Base-by-base conservation (phyloP, 2,113 vertebrate genomes). In the Oophaga pumilio region DNA sequence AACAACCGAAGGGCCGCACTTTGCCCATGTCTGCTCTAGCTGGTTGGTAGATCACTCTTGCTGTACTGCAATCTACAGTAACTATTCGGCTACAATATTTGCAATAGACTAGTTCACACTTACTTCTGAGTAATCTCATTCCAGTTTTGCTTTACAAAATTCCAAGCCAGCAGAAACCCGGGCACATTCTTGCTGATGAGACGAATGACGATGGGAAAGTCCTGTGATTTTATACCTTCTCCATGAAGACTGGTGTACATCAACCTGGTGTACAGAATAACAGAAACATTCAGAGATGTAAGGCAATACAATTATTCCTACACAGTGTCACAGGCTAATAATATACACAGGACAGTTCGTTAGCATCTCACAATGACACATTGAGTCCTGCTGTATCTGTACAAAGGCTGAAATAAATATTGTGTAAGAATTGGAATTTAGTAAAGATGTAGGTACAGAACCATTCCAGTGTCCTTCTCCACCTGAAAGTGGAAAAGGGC, bases 141-240 rank as follows among this genome's bases (percentile, higher is more conserved):
- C 98, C 97, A 99, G 91, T 97, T 98, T 90, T 98, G 95, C 91
- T 98, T 98, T 59, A 98, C 94, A 81, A 99, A 99, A 91, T 99
- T 94, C 97, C 98, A 99, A 14, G 94, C 96, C 90, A 97, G 89
- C 82, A 99, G 92, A 90, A 96, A 92, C 24, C 98, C 97, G 11
- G 95, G 90, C 83, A 97, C 95, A 90, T 89, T 92, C 4, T 81
- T 93, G 90, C 94, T 95, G 86, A 96, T 87, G 1, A 92, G 94
- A 88, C 10, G 90, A 90, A 98, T 92, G 91, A 99, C 90, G 82
- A 92, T 90, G 7, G 96, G 94, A 91, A 99, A 82, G 85, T 98
- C 97, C 84, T 97, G 97, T 5, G 96, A 93, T 88, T 94, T 95
- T 89, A 99, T 95, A 6, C 22, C 5, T 20, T 91, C 85, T 82